Conservation (phyloP, 2,797 vertebrate genomes). For the Aphelocoma californica region DNA sequence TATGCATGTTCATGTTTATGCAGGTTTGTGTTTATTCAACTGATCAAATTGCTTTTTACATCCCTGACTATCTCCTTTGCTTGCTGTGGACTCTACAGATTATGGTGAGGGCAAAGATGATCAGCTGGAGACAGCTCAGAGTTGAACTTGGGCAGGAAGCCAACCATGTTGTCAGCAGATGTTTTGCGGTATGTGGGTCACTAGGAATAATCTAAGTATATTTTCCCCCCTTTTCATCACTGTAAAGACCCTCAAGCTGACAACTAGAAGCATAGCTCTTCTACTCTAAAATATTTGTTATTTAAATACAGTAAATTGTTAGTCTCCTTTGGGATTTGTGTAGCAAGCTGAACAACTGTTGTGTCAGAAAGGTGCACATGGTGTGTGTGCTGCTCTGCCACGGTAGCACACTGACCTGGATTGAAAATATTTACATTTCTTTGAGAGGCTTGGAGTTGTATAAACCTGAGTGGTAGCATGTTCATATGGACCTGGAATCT, state of each 20-base stretch:
- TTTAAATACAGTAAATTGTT: constrained; percentile 44
- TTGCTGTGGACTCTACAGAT: constrained; percentile 17
- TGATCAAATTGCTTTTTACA: constrained; percentile 27
- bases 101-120: constrained; percentile 52
- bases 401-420: neutral
- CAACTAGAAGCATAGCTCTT: constrained; percentile 13
- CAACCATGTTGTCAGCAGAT: constrained; percentile 70
- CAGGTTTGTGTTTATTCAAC: constrained; percentile 1
- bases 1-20: neutral
- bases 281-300: constrained; percentile 49
- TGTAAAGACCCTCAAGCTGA: constrained; percentile 42
- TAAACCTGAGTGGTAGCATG: neutral
- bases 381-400: neutral
- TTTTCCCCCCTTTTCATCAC: neutral
- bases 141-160: constrained; percentile 68
- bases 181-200: constrained; percentile 68
- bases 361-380: constrained; percentile 46
- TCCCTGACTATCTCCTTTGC: constrained; percentile 28
- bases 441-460: neutral
- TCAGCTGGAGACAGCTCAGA: constrained; percentile 63
- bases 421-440: neutral
- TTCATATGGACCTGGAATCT: neutral
- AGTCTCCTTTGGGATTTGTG: constrained; percentile 39
- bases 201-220: constrained; percentile 34
- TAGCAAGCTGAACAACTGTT: constrained; percentile 55